Percentiles rank a stretch among this genome's conserved stretches.
These are phyloP conservation scores for Eretmocerus hayati DNA, from an alignment of 2,888 invertebrate genomes.

Conservation along the genomic window DNA sequence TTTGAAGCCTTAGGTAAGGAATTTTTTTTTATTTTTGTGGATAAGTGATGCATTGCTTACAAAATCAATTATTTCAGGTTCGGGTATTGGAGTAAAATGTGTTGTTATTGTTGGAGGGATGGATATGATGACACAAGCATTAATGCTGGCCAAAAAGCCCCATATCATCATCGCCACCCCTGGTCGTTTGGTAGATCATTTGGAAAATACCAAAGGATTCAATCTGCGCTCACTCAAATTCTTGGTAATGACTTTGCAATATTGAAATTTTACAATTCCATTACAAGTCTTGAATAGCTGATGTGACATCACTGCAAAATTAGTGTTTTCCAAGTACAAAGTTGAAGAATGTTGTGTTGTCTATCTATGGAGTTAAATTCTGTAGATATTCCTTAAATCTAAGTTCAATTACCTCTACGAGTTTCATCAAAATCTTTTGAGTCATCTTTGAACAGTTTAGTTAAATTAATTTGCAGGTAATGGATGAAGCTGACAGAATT, in stretches of 20 bases:
- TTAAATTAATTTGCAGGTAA: constrained; percentile 66
- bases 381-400: too few species aligned
- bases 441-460: too few species aligned
- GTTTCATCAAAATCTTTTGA: too few species aligned
- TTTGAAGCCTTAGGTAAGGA: constrained; percentile 86
- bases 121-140: constrained; percentile 93
- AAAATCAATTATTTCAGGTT: constrained; percentile 51
- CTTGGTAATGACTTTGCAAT: too few species aligned
- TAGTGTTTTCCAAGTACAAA: too few species aligned
- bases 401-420: too few species aligned
- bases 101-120: constrained; percentile 97
- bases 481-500: constrained; percentile 99
- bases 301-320: too few species aligned
- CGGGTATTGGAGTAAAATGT: constrained; percentile 88
- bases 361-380: too few species aligned
- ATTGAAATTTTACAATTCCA: too few species aligned
- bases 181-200: constrained; percentile 89
- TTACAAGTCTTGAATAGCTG: too few species aligned
- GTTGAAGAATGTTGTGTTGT: too few species aligned
- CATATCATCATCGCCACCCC: constrained; percentile 97
- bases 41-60: background rate
- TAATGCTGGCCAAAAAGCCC: constrained; percentile 89
- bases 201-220: constrained; percentile 98
- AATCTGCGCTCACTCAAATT: constrained; percentile 82
- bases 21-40: background rate